Evolutionary conservation across 37 sponge, comb jelly and placozoan genomes (phyloP).

Genomic region (Agelas oroides): DNA sequence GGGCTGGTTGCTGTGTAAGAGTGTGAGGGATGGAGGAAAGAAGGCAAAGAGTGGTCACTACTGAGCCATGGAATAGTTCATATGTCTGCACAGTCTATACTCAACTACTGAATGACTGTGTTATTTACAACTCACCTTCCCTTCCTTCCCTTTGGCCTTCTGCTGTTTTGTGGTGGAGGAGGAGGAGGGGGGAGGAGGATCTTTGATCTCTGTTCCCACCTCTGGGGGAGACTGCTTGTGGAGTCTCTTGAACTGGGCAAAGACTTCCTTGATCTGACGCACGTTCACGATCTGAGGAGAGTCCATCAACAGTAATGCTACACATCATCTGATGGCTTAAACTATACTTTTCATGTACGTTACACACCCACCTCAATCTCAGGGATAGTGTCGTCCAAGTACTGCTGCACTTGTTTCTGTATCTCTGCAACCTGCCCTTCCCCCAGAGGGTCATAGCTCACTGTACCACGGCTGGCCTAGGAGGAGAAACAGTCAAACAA

Average conservation of each 20-base stretch:
- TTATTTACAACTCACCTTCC: no score
- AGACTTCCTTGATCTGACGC: conserved; percentile 79
- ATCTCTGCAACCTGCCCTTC: conserved; percentile 83
- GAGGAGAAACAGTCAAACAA: background rate
- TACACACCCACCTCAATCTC: conserved; percentile 69
- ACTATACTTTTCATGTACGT: background rate
- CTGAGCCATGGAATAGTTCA: no score
- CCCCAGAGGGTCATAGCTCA: conserved; percentile 88
- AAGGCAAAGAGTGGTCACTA: no score
- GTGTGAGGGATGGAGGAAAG: background rate
- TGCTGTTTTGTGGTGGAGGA: no score
- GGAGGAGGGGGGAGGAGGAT: no score
- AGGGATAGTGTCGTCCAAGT: conserved; percentile 69
- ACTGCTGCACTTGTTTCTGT: conserved; percentile 66
- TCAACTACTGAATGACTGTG: no score
- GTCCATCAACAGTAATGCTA: background rate
- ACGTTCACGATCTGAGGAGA: conserved; percentile 64
- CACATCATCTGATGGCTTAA: background rate
- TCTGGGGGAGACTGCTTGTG: no score
- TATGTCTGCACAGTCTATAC: no score
- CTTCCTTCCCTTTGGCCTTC: no score
- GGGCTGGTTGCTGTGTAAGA: background rate
- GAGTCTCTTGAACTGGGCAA: conserved; percentile 75
- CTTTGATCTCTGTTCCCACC: no score
- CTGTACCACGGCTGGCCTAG: conserved; percentile 52